Evolutionary conservation across 2,888 invertebrate species (phyloP), one percentile per base, ranked within the genome.

Genomic region (Ophion ventricosus): DNA sequence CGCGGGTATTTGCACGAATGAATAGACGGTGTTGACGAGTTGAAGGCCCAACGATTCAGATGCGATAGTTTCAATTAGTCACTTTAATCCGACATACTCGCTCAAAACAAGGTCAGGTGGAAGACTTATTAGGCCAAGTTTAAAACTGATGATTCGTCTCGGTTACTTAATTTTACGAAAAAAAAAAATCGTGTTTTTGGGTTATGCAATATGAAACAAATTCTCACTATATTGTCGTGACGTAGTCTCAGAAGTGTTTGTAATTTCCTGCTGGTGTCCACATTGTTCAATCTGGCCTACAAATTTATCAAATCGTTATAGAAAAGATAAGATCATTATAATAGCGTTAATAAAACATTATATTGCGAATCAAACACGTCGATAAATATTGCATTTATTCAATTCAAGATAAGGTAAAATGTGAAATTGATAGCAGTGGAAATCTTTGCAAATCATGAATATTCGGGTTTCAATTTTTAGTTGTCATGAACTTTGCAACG

Each of bases 211-310:
- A 20, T 20, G 23, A 8, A 57, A 11, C 10, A 54, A 26, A 67
- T 66, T 61, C 91, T 92, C 88, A 93, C 93, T 70, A 93, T 89
- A 83, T 93, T 92, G 25, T 91, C 89, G 79, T 93, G 93, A 56
- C 89, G 88, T 43, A 92, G 86, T 78, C 88, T 90, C 20, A 92
- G 85, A 54, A 93, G 87, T 20, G 89, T 89, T 73, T 90, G 88
- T 64, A 92, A 89, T 85, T 90, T 91, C 11, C 87, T 87, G 66
- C 88, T 87, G 29, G 91, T 90, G 79, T 91, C 90, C 80, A 88
- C 89, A 75, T 88, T 89, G 83, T 90, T 88, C 80, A 91, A 87
- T 64, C 90, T 90, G 17, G 87, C 89, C 92, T 92, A 86, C 7
- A 63, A 70, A 81, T 76, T 25, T 11, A 64, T 20, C 57, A 17